Base-by-base conservation (phyloP, 2,888 invertebrate species). In the Cyclophora albipunctata region DNA sequence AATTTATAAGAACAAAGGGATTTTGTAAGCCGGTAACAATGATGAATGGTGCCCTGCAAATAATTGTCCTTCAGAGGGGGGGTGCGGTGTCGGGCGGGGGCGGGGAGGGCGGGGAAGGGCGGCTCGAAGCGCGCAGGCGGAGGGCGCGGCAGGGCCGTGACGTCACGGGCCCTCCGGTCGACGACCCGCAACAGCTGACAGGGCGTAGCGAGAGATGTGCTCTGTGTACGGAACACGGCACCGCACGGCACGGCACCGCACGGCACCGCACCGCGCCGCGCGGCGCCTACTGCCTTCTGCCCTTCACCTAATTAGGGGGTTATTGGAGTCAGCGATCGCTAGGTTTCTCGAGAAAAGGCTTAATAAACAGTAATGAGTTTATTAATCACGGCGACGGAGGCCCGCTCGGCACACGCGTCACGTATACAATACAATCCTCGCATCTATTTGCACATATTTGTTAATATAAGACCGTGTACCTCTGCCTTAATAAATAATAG, bases 31-130 rank as follows among this genome's bases (percentile, higher is more conserved):
- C 62, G 58, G 65, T 63, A 64, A 69, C 69, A 69, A 71, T 80
- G 81, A 82, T 78, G 79, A 81, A 81, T 79, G 75, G 76, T 68
- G 73, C 76, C 73, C 81, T 82, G 81, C 78, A 81, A 81, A 79
- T 82, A 78, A 83, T 82, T 77, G 81, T 78, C 74, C 75, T 77
- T 71, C 60, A 59, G 58, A 64, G 66, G 62, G 63, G 61, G 59
- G 60, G 62, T 60, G 53, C 56, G 52, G 49, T 46, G 50, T 4
- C 37, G 52, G 50, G 58, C 45, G 53, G 58, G 58, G 57, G 58
- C 49, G 66, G 63, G 64, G 48, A 49, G 46, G 50, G 50, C 52
- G 58, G 53, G 40, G 61, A 20, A 43, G 43, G 43, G 34, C 5
- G 58, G 51, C 57, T 58, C 52, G 60, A 64, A 55, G 56, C 54